Percentiles rank a stretch among this genome's conserved stretches.
phyloP scores from a whole-genome alignment of 2,888 invertebrate genomes.

The Temnothorax rugatulus region DNA sequence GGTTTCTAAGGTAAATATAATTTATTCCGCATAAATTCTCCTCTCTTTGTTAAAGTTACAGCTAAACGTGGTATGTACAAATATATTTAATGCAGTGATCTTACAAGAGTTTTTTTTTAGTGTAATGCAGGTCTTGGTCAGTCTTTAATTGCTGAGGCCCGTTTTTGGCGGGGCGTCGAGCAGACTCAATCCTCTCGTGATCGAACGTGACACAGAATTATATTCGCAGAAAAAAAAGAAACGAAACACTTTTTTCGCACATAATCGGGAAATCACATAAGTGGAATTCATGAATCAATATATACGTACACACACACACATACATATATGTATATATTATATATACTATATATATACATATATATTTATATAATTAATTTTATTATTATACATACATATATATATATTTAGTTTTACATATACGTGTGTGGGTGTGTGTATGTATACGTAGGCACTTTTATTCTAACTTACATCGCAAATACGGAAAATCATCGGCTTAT shows the following conservation, averaged over 20 bases:
- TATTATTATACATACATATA: neutral
- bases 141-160: conserved; percentile 85
- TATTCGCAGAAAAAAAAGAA: conserved; percentile 52
- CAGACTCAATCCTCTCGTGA: conserved; percentile 78
- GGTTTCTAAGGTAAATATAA: conserved; percentile 83
- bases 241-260: conserved; percentile 64
- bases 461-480: conserved; percentile 59
- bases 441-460: conserved; percentile 68
- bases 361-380: neutral
- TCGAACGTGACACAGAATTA: conserved; percentile 70
- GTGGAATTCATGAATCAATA: conserved; percentile 69
- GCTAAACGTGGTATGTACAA: conserved; percentile 84
- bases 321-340: neutral
- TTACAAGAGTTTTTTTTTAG: conserved; percentile 80
- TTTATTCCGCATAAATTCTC: conserved; percentile 83
- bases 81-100: conserved; percentile 83
- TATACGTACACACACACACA: neutral
- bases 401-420: neutral
- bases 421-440: neutral
- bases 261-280: conserved; percentile 69
- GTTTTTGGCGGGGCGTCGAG: conserved; percentile 74
- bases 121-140: conserved; percentile 86
- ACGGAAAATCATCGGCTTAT: conserved; percentile 46
- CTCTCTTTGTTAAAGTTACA: conserved; percentile 79
- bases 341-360: neutral